These are phyloP conservation scores for Enteromius paludinosus DNA, from an alignment of 2,797 vertebrate genomes.

Conservation along the genomic window DNA sequence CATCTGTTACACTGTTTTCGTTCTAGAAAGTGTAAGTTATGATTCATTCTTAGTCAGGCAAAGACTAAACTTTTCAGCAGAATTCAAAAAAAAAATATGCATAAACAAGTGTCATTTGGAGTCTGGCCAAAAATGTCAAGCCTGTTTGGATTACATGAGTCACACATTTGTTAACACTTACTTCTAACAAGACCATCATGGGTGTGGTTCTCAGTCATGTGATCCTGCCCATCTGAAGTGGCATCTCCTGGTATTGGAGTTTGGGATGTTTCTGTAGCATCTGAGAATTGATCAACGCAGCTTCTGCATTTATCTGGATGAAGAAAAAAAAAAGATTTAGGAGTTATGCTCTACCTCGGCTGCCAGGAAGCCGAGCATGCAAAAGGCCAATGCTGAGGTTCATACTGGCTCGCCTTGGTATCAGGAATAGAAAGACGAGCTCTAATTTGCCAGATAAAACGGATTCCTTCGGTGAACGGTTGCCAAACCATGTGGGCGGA, in stretches of 20 bases:
- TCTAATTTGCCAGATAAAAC: conserved; percentile 71
- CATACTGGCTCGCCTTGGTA: conserved; percentile 57
- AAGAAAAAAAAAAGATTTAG: conserved; percentile 55
- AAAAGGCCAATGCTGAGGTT: conserved; percentile 46
- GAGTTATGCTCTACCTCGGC: neutral
- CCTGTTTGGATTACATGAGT: neutral
- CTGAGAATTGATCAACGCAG: conserved; percentile 68
- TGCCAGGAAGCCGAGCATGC: neutral
- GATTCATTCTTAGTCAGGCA: neutral
- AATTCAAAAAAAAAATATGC: conserved; percentile 8
- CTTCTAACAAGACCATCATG: conserved; percentile 87
- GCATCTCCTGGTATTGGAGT: conserved; percentile 71
- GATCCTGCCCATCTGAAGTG: conserved; percentile 75
- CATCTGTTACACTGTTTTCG: neutral
- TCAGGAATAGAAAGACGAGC: conserved; percentile 55
- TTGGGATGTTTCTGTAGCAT: conserved; percentile 70
- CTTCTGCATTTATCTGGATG: conserved; percentile 82
- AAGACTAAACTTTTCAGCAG: neutral
- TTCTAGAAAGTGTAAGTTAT: conserved; percentile 1
- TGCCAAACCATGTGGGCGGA: conserved; percentile 70
- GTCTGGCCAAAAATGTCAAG: neutral
- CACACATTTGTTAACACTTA: conserved; percentile 76
- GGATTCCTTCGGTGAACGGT: conserved; percentile 64
- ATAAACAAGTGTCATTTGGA: neutral
- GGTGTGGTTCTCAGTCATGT: conserved; percentile 73